Evolutionary conservation across 2,888 invertebrate species (phyloP).

Genomic region (Adineta ricciae): DNA sequence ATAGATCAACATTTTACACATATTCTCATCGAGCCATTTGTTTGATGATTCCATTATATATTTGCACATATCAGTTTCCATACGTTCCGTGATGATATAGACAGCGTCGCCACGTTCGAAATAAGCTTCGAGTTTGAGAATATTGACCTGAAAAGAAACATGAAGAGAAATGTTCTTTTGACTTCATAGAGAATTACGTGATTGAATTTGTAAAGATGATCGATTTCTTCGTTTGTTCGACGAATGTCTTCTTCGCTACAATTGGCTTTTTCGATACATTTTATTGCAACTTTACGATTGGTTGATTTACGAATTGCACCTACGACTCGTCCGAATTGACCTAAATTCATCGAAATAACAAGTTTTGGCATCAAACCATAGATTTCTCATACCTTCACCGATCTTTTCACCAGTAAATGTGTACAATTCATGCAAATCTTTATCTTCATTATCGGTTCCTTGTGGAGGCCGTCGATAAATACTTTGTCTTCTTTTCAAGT

Average conservation of each 20-base stretch:
- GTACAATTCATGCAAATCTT: neutral
- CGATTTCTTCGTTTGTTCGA: neutral
- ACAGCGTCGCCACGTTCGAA: neutral
- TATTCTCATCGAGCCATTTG: neutral
- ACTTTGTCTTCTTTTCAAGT: neutral
- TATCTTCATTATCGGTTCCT: neutral
- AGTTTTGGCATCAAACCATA: no score
- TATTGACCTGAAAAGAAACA: neutral
- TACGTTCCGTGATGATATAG: neutral
- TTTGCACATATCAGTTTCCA: slow-evolving; percentile 9
- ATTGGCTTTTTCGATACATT: slow-evolving; percentile 3
- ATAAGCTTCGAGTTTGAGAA: slow-evolving; percentile 8
- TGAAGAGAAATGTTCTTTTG: neutral
- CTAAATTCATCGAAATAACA: no score
- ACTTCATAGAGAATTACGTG: neutral
- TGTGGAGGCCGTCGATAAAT: neutral
- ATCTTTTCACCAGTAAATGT: neutral
- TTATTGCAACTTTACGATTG: neutral
- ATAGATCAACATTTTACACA: neutral
- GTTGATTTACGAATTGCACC: slow-evolving; percentile 4
- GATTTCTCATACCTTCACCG: neutral
- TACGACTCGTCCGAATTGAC: neutral
- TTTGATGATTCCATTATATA: neutral
- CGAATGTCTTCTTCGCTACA: slow-evolving; percentile 11
- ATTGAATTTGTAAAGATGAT: slow-evolving; percentile 14